Base-by-base conservation (phyloP, 2,113 vertebrate species). In the Melanerpes formicivorus region DNA sequence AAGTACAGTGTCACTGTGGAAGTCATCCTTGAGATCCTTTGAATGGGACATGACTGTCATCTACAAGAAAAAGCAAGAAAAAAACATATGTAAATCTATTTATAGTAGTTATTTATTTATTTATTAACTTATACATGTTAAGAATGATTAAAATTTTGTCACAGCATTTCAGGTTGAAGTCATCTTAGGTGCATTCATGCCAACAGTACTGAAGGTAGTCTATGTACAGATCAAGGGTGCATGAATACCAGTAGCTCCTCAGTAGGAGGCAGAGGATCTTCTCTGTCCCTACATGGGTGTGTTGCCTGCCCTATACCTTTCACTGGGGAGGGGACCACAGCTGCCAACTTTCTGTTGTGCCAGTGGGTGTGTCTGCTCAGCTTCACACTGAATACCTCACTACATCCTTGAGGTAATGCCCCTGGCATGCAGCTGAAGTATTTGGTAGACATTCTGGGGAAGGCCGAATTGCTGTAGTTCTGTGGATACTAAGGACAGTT, bases 31-130 rank as follows among this genome's bases (percentile, higher is more conserved):
- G 97, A 99, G 90, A 97, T 98, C 98, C 97, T 98, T 98, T 93
- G 98, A 98, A 90, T 97, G 98, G 92, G 98, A 98, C 97, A 98
- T 99, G 98, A 98, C 98, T 96, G 98, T 99, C 98, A 99, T 99
- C 99, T 99, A 93, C 80, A 98, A 97, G 81, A 59, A 88, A 94
- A 44, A 80, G 87, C 44, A 64, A 76, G 84, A 87, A 58, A 56
- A 44, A 80, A 42, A 87, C 46, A 32, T 69, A 46, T 3, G 8
- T 64, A 65, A 80, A 67, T 65, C 46, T 21, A 81, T 73, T 84
- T 84, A 63, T 13, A 73, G 34, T 13, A 74, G 37, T 52, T 32
- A 23, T 58, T 74, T 72, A 23, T 21, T 37, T 78, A 60, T n/a
- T 37, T 44, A 29, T 62, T 80, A 74, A 60, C 23, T 37, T 62